phyloP scores from a whole-genome alignment of 2,113 vertebrate species.

The Daboia siamensis region DNA sequence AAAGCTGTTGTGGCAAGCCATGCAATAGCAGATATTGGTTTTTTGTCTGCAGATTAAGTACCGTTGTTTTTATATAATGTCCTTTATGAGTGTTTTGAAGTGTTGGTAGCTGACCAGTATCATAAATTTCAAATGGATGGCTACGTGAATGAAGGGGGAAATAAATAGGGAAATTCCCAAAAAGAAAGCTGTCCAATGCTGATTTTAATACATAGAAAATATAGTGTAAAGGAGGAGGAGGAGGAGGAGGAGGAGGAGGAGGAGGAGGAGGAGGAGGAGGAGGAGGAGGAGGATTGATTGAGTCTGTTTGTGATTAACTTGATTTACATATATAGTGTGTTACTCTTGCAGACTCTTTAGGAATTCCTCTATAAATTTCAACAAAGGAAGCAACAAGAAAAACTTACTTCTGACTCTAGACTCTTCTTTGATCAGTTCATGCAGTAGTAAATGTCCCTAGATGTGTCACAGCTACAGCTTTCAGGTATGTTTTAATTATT shows the following conservation, averaged over 20 bases:
- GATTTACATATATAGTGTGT: background rate
- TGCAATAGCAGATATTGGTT: background rate
- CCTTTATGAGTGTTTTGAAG: background rate
- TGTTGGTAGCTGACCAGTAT: background rate
- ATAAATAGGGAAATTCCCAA: background rate
- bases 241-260: no score
- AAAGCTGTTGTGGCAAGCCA: background rate
- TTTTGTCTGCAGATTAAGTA: background rate
- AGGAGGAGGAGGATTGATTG: no score
- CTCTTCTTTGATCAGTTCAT: background rate
- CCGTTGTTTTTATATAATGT: background rate
- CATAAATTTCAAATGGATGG: background rate
- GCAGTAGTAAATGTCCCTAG: background rate
- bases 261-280: no score
- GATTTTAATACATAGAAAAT: background rate
- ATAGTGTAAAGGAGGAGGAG: background rate
- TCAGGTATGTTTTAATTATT: background rate
- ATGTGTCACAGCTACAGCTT: background rate
- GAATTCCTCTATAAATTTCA: background rate
- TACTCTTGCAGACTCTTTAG: background rate
- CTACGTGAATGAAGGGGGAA: background rate
- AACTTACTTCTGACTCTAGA: background rate
- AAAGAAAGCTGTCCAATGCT: background rate
- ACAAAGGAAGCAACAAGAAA: background rate
- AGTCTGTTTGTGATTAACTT: background rate